Evolutionary conservation across 2,888 invertebrate species (phyloP), one percentile per base, ranked within the genome.

Genomic region (Brachylomia viminalis): DNA sequence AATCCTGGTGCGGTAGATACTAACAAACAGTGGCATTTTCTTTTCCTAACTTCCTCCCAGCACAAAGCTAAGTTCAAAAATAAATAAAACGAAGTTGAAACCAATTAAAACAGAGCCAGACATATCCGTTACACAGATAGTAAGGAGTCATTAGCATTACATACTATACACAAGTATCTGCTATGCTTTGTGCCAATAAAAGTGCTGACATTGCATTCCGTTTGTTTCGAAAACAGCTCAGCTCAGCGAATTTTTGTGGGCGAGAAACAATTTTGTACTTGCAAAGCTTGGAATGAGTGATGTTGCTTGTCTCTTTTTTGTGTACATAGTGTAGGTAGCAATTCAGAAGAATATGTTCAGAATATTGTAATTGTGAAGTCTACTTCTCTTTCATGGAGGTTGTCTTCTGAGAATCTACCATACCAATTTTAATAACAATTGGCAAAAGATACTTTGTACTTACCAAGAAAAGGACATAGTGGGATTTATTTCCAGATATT

Each of bases 171-270:
- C 15, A 45, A 6, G 33, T 49, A 23, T 47, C 45, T 68, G 42
- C n/a, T 17, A 27, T 27, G 72, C 49, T 76, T 70, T n/a, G 61
- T 71, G 64, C 58, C 54, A 75, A 79, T 66, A 59, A 66, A 80
- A 79, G 45, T 75, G 67, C 64, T 68, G 75, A 82, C 67, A 38
- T 42, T 45, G 82, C 67, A 64, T 52, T 30, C 45, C 54, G 78
- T 72, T 80, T 79, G 64, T 59, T 49, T 65, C 52, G 47, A 72
- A 33, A 58, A 52, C 30, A 49, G 58, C 64, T 47, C 42, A 17
- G 42, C 61, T 52, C 78, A 23, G 49, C 47, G 76, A 68, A 75
- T 54, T 33, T 82, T 58, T 82, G 66, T 75, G 61, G 75, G 38
- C 38, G 75, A 56, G 45, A 75, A 75, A 58, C 56, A 58, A 58